phyloP scores from a whole-genome alignment of 2,113 vertebrate genomes.

The Tetrax tetrax region DNA sequence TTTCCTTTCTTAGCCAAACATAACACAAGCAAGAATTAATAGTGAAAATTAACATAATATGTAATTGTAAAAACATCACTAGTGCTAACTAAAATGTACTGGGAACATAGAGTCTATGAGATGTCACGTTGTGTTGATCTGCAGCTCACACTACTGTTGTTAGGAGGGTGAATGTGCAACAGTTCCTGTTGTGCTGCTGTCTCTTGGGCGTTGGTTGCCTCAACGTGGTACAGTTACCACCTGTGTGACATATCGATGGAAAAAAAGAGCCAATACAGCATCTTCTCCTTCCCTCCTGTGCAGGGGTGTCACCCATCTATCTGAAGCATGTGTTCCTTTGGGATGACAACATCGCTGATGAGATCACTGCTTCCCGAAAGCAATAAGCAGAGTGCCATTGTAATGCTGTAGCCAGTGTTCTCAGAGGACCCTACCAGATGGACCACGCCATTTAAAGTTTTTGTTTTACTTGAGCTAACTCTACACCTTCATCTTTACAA shows the following conservation, averaged over 20 bases:
- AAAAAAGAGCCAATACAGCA: background rate
- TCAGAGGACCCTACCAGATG: background rate
- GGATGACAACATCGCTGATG: rapidly evolving
- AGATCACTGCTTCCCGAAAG: background rate
- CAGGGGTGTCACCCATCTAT: background rate
- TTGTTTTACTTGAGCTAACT: background rate
- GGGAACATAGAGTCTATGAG: background rate
- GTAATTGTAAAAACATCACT: background rate
- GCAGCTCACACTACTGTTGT: background rate
- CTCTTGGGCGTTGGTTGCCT: background rate
- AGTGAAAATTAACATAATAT: background rate
- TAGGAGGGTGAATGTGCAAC: background rate
- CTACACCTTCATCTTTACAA: background rate
- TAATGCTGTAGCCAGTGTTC: background rate
- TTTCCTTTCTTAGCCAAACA: constrained; percentile 36
- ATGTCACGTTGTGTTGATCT: background rate
- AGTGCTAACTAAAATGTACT: background rate
- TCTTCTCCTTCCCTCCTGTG: background rate
- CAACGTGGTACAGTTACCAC: background rate
- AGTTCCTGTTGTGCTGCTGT: background rate
- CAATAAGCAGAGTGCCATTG: background rate
- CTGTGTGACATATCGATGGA: background rate
- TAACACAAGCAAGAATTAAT: constrained; percentile 14
- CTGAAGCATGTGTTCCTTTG: background rate
- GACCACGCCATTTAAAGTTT: background rate